These are phyloP conservation scores for Zygothrica quintamaculata DNA, from an alignment of 2,888 invertebrate genomes.

Conservation along the genomic window DNA sequence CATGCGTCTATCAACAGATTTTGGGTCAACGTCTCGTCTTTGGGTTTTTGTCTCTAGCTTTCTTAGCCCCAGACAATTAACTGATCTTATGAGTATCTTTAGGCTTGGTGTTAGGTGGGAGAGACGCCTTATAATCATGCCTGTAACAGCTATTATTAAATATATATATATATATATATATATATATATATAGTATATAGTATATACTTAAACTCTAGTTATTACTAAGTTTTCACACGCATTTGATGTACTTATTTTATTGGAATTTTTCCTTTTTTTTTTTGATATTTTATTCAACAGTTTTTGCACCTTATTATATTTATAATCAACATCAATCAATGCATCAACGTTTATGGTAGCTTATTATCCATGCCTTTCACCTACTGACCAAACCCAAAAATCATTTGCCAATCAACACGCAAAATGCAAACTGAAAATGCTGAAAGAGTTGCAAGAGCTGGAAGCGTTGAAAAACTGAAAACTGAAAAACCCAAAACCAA, in stretches of 20 bases:
- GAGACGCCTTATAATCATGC: too few relatives aligned
- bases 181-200: too few relatives aligned
- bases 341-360: slow-evolving; percentile 66
- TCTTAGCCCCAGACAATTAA: slow-evolving; percentile 37
- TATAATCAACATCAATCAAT: slow-evolving; percentile 57
- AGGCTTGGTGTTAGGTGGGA: slow-evolving; percentile 1
- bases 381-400: slow-evolving; percentile 65
- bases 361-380: slow-evolving; percentile 75
- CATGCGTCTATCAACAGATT: slow-evolving; percentile 34
- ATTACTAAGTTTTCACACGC: too few relatives aligned
- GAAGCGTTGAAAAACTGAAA: too few relatives aligned
- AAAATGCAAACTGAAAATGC: slow-evolving; percentile 29
- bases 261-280: slow-evolving; percentile 17
- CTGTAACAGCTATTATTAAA: too few relatives aligned
- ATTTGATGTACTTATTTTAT: too few relatives aligned
- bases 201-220: too few relatives aligned
- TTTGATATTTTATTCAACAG: slow-evolving; percentile 32
- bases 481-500: slow-evolving; percentile 1
- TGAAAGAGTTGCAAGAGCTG: too few relatives aligned
- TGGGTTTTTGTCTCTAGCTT: slow-evolving; percentile 16
- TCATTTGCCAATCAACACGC: slow-evolving; percentile 64
- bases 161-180: too few relatives aligned
- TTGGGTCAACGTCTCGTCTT: slow-evolving; percentile 23
- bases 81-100: slow-evolving; percentile 60
- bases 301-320: slow-evolving; percentile 74